Evolutionary conservation across 1,140 invertebrate species (phyloP).

Genomic region (Diorhabda carinulata): DNA sequence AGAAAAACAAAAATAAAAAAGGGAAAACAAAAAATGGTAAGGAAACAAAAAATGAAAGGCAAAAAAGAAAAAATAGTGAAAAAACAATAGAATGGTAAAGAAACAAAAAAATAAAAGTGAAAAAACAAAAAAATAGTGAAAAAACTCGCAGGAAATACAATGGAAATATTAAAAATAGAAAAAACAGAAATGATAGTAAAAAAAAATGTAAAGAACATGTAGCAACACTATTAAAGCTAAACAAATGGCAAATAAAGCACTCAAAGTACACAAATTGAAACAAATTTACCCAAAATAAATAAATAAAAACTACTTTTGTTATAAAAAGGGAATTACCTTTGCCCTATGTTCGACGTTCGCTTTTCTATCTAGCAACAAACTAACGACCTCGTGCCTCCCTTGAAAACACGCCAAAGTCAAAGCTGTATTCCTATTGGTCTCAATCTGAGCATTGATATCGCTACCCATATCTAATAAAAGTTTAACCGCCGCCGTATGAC

Average conservation of each 20-base stretch:
- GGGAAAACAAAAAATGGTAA: background rate
- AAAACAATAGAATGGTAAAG: background rate
- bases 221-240: too few species aligned
- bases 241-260: too few species aligned
- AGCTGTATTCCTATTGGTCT: constrained; percentile 98
- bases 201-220: too few species aligned
- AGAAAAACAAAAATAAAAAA: too few species aligned
- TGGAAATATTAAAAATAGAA: too few species aligned
- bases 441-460: constrained; percentile 99
- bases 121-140: background rate
- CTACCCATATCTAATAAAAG: constrained; percentile 95
- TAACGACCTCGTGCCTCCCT: constrained; percentile 97
- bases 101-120: background rate
- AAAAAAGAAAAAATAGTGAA: background rate
- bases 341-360: constrained; percentile 99
- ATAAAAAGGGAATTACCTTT: constrained; percentile 60
- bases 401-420: constrained; percentile 98
- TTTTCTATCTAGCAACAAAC: constrained; percentile 89
- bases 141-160: too few species aligned
- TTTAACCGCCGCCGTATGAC: constrained; percentile 87
- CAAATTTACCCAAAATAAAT: too few species aligned
- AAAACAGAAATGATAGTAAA: too few species aligned
- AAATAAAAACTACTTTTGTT: too few species aligned
- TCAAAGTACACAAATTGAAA: too few species aligned
- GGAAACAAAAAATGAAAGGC: background rate